Conservation (phyloP, 2,888 invertebrate genomes). For the Sphaerophoria taeniata region DNA sequence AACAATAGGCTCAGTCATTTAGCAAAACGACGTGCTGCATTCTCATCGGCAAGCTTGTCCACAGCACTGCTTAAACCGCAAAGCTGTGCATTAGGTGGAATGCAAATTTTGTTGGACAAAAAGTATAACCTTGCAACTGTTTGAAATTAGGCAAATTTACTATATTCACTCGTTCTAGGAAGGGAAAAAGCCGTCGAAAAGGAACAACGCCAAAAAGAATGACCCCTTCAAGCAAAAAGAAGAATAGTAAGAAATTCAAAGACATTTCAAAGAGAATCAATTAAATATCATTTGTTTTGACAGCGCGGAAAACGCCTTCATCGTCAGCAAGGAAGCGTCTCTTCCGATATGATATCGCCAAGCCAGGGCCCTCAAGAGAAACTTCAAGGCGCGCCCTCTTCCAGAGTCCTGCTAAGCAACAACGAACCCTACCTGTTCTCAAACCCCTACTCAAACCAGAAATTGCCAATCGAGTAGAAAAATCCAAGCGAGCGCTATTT, state of each 20-base stretch:
- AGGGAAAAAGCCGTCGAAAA: conserved; percentile 79
- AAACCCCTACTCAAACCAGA: conserved; percentile 81
- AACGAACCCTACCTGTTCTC: conserved; percentile 79
- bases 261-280: background rate
- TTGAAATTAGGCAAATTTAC: conserved; percentile 9
- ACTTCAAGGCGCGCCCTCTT: conserved; percentile 89
- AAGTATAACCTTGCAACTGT: conserved; percentile 76
- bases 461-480: conserved; percentile 84
- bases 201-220: conserved; percentile 83
- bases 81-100: conserved; percentile 77
- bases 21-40: conserved; percentile 89
- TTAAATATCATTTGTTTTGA: conserved; percentile 5
- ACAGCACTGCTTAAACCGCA: conserved; percentile 81
- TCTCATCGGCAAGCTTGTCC: conserved; percentile 88
- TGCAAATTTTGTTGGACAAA: conserved; percentile 80
- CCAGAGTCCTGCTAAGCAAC: conserved; percentile 87
- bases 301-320: conserved; percentile 80
- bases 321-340: conserved; percentile 80
- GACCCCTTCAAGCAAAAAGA: conserved; percentile 84
- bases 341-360: conserved; percentile 77
- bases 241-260: conserved; percentile 77
- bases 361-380: conserved; percentile 83
- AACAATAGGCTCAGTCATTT: conserved; percentile 89
- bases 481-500: conserved; percentile 87
- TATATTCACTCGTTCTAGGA: conserved; percentile 74